These are phyloP conservation scores for Drosophila subquinaria DNA, from an alignment of 2,888 invertebrate genomes.

Conservation along the genomic window DNA sequence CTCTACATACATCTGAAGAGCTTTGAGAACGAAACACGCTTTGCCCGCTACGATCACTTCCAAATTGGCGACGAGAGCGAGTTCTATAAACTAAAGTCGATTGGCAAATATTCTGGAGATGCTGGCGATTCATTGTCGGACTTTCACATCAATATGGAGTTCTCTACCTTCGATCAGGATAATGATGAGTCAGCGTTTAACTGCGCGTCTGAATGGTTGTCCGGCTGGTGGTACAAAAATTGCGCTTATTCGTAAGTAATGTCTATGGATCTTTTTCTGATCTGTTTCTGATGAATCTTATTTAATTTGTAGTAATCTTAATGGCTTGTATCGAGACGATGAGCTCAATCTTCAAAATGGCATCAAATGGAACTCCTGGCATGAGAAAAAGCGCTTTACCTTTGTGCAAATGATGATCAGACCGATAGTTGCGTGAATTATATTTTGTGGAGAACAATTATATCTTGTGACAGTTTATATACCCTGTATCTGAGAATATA, in stretches of 20 bases:
- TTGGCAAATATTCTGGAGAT: slow-evolving; percentile 18
- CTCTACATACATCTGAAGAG: slow-evolving; percentile 18
- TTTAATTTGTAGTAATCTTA: slow-evolving; percentile 14
- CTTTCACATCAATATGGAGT: background rate
- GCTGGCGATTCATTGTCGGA: slow-evolving; percentile 13
- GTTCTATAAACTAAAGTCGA: slow-evolving; percentile 1
- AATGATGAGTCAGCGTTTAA: slow-evolving; percentile 1
- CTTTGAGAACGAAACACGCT: background rate
- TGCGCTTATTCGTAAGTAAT: slow-evolving; percentile 6
- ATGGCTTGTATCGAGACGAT: slow-evolving; percentile 21
- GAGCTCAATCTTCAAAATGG: background rate
- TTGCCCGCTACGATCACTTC: slow-evolving; percentile 22
- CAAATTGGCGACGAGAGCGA: slow-evolving; percentile 17
- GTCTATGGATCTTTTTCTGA: background rate
- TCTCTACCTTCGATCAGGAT: slow-evolving; percentile 27
- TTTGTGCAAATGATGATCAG: slow-evolving; percentile 38
- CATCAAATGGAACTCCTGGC: slow-evolving; percentile 21
- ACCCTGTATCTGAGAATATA: background rate
- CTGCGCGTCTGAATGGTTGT: slow-evolving; percentile 17
- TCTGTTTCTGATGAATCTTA: no score
- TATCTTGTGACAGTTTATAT: background rate
- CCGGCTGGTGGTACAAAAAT: slow-evolving; percentile 27
- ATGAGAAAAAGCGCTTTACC: background rate
- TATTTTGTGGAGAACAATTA: background rate
- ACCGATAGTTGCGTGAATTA: background rate